Evolutionary conservation across 2,888 invertebrate genomes (phyloP).

Genomic region (Cotesia congregata): DNA sequence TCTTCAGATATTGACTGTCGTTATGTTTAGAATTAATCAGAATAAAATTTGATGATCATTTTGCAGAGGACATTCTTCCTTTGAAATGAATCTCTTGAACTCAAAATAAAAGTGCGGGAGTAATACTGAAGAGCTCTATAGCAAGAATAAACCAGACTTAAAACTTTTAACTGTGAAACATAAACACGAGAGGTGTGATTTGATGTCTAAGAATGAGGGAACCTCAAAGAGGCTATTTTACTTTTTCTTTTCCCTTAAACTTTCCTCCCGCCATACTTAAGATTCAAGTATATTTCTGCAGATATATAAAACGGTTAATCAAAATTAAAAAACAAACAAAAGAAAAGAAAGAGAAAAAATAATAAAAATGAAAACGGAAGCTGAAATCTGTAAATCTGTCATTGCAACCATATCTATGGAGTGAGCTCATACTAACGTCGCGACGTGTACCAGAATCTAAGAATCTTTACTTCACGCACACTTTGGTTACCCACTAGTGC

Average conservation of each 20-base stretch:
- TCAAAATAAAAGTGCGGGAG: conserved; percentile 28
- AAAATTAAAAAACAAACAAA: conserved; percentile 57
- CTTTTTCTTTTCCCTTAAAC: conserved; percentile 15
- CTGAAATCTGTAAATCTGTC: conserved; percentile 71
- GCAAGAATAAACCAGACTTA: conserved; percentile 48
- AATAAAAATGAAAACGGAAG: conserved; percentile 51
- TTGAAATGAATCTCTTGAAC: conserved; percentile 4
- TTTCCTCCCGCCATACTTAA: conserved; percentile 12
- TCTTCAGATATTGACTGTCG: no score
- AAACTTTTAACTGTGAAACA: conserved; percentile 55
- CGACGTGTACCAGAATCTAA: conserved; percentile 32
- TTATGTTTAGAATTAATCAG: no score
- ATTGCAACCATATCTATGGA: conserved; percentile 62
- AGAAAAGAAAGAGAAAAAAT: conserved; percentile 49
- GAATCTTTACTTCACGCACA: conserved; percentile 22
- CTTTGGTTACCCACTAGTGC: conserved; percentile 25
- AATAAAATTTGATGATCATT: conserved; percentile 16
- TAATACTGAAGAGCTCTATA: conserved; percentile 13
- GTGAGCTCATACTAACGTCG: conserved; percentile 40
- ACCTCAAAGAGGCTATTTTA: conserved; percentile 34
- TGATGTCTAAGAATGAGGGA: conserved; percentile 57
- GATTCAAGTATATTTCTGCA: conserved; percentile 11
- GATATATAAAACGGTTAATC: neutral
- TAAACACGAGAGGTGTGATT: conserved; percentile 68
- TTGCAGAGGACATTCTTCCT: neutral